A percentile compares a stretch with the other conserved stretches of the same genome.
phyloP scores from a whole-genome alignment of 2,888 invertebrate genomes.

The Pterostichus niger region DNA sequence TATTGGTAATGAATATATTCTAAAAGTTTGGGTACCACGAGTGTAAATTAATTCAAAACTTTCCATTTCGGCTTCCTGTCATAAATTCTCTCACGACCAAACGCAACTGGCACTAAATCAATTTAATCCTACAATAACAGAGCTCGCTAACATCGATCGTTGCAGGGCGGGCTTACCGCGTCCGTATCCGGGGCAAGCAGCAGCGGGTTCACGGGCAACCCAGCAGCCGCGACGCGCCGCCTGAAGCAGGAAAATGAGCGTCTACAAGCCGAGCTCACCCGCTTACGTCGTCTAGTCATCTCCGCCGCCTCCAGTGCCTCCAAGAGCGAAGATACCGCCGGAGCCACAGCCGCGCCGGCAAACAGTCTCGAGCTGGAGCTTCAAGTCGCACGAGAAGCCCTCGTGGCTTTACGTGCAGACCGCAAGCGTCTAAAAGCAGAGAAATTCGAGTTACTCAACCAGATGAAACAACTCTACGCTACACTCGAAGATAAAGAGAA shows the following conservation, averaged over 20 bases:
- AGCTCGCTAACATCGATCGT: constrained; percentile 2
- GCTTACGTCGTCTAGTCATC: constrained; percentile 84
- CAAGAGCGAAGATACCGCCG: constrained; percentile 76
- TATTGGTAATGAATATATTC: constrained; percentile 1
- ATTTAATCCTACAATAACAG: constrained; percentile 19
- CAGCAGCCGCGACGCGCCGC: constrained; percentile 80
- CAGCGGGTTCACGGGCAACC: constrained; percentile 72
- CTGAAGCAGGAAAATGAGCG: constrained; percentile 89
- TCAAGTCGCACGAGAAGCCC: constrained; percentile 87
- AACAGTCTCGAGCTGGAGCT: constrained; percentile 77
- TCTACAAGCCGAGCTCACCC: constrained; percentile 85
- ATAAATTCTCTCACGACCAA: background rate
- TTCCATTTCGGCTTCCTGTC: constrained; percentile 17
- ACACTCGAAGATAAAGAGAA: constrained; percentile 97
- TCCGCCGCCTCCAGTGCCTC: constrained; percentile 77
- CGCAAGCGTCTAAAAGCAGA: constrained; percentile 94
- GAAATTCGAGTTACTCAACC: constrained; percentile 94
- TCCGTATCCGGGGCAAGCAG: background rate
- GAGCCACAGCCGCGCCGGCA: constrained; percentile 75
- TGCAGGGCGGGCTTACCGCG: background rate
- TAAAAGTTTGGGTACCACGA: background rate
- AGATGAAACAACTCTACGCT: constrained; percentile 96
- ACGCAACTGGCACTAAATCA: constrained; percentile 15
- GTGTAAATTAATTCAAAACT: constrained; percentile 12
- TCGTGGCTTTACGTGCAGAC: constrained; percentile 91